Evolutionary conservation across 2,113 vertebrate species (phyloP), one percentile per base, ranked within the genome.

Genomic region (Nothoprocta perdicaria): DNA sequence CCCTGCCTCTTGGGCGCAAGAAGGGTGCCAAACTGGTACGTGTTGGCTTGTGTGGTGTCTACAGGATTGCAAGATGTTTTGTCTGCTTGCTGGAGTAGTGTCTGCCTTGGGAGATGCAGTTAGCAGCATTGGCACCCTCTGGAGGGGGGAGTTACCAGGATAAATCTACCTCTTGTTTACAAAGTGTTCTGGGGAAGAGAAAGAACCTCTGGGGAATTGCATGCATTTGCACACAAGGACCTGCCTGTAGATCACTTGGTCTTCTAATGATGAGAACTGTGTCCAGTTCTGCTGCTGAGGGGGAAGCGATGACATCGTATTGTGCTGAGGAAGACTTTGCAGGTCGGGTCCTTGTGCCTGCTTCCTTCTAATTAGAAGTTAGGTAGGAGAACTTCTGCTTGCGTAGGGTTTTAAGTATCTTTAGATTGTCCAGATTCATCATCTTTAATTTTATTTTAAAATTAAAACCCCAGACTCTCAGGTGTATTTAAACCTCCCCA

Each of bases 201-300:
- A 48, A 55, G 79, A 41, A 5, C 52, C 67, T 66, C 1, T 14
- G 69, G 43, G 41, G 18, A 6, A 1, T 23, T 5, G 3, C 18
- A 26, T 8, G 68, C 1, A 0, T 69, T 63, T 61, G 27, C 55
- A 57, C 79, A 68, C 88, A 53, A 69, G 85, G 87, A 75, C 62
- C 85, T 84, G 76, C 53, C n/a, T 57, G 16, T 41, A 0, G 0
- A 45, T 50, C 45, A 58, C 15, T 31, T 72, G 53, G 97, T 98
- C 98, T 98, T 98, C 98, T 98, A 23, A 80, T 99, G 98, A 98
- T 92, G 98, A 99, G 97, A 98, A 86, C 76, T 91, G 93, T 98
- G 98, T 98, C 98, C 98, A 99, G 98, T 98, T 99, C 98, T 99
- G 98, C 98, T 99, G 94, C 98, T 99, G 98, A 99, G 97, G 96